A percentile compares a stretch with the other conserved stretches of the same genome.
phyloP scores from a whole-genome alignment of 2,797 vertebrate genomes.

The Sparidentex hasta region DNA sequence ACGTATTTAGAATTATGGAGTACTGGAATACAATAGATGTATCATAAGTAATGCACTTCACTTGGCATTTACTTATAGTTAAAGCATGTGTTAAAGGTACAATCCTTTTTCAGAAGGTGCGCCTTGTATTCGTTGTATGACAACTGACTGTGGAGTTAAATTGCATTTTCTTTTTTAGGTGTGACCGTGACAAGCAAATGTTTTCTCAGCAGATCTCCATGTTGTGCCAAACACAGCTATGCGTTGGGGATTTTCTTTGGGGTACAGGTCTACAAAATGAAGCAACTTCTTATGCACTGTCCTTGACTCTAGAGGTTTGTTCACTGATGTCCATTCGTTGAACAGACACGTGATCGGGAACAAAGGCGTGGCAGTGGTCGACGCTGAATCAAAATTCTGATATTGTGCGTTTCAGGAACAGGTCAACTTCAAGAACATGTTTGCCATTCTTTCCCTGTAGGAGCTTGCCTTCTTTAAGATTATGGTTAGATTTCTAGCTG shows the following conservation, averaged over 20 bases:
- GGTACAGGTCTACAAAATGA: slow-evolving; percentile 92
- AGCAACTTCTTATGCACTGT: slow-evolving; percentile 88
- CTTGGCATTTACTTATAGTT: slow-evolving; percentile 51
- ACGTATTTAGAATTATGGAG: slow-evolving; percentile 30
- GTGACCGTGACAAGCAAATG: slow-evolving; percentile 86
- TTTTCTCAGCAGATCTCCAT: slow-evolving; percentile 88
- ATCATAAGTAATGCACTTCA: slow-evolving; percentile 48
- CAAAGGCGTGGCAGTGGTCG: slow-evolving; percentile 63
- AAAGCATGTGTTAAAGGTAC: slow-evolving; percentile 71
- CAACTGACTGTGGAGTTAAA: slow-evolving; percentile 87
- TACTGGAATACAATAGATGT: slow-evolving; percentile 46
- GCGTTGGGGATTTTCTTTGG: slow-evolving; percentile 84
- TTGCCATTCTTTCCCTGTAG: slow-evolving; percentile 51
- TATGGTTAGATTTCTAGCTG: slow-evolving; percentile 44
- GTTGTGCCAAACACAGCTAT: slow-evolving; percentile 85
- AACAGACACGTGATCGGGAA: slow-evolving; percentile 75
- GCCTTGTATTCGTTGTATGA: slow-evolving; percentile 67
- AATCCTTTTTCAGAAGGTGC: slow-evolving; percentile 67
- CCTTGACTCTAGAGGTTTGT: slow-evolving; percentile 83
- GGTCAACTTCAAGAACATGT: slow-evolving; percentile 46
- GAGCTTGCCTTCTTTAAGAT: slow-evolving; percentile 44
- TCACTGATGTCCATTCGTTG: slow-evolving; percentile 73
- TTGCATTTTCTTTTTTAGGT: slow-evolving; percentile 92
- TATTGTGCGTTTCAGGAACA: slow-evolving; percentile 57
- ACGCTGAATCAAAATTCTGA: slow-evolving; percentile 72